Conservation (phyloP, 1,140 invertebrate species). For the Aphaenogaster ashmeadi region DNA sequence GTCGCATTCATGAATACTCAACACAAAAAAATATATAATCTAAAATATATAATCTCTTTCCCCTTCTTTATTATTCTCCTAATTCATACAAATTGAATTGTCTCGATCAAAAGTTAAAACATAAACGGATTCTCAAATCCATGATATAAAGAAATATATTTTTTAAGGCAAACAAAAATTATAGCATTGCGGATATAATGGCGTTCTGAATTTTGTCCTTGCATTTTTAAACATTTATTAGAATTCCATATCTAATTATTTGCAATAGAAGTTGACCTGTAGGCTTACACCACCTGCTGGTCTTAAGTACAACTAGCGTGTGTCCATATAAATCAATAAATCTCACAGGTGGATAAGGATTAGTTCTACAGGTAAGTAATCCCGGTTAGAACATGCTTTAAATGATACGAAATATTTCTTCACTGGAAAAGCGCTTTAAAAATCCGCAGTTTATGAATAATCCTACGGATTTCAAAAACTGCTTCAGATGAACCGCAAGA, state of each 20-base stretch:
- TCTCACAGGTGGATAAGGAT: slow-evolving; percentile 80
- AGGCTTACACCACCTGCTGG: slow-evolving; percentile 81
- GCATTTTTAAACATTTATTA: slow-evolving; percentile 25
- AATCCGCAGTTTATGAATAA: slow-evolving; percentile 59
- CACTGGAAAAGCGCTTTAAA: not conserved
- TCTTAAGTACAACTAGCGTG: slow-evolving; percentile 70
- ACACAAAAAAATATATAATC: not conserved
- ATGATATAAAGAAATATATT: not conserved
- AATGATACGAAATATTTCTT: not conserved
- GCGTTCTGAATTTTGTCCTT: not conserved
- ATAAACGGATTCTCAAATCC: not conserved
- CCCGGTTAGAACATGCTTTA: slow-evolving; percentile 35
- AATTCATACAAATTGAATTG: not conserved
- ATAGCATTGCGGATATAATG: not conserved
- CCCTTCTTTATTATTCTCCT: not conserved
- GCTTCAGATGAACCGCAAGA: slow-evolving; percentile 71
- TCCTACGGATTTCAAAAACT: slow-evolving; percentile 70
- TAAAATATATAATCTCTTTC: not conserved
- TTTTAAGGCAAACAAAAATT: not conserved
- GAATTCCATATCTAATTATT: slow-evolving; percentile 9
- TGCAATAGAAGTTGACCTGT: not conserved
- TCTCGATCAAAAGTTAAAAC: not conserved
- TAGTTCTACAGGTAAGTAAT: slow-evolving; percentile 74
- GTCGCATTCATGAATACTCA: not conserved
- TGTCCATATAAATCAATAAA: slow-evolving; percentile 80